Base-by-base conservation (phyloP, 2,888 invertebrate genomes). In the Scaptodrosophila latifasciaeformis region DNA sequence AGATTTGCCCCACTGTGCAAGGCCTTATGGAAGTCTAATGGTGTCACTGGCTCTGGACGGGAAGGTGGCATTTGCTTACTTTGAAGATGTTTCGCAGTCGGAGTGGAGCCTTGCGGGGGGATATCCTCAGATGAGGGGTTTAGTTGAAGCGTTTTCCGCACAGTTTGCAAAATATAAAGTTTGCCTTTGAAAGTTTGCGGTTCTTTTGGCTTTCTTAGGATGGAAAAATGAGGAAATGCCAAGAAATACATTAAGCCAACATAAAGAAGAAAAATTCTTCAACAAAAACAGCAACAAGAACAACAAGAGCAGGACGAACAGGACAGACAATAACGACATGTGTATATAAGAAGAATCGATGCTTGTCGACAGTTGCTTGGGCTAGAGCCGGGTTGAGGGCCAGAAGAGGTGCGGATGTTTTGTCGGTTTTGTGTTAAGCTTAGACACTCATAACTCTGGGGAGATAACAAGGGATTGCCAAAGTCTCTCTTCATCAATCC, bases 121-220 rank as follows among this genome's bases (percentile, higher is more conserved):
- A n/a, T n/a, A 24, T 24, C 24, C 24, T 24, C 24, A 5, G 24
- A 7, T 3, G 24, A 24, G 7, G 24, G 24, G 24, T 7, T 24
- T 24, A 7, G 24, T 24, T 24, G 24, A 7, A 24, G 61, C 54
- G 63, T 71, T 70, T 70, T 70, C 70, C 70, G 68, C 68, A 68
- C 70, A 70, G 70, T 65, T 70, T 70, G 64, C 68, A 70, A 70
- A 70, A 70, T 70, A 70, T 70, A 71, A 70, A 70, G 70, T 70
- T 70, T 70, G 66, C 68, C 62, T 70, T 70, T 60, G 66, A 68
- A 70, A 70, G 66, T 70, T 70, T 70, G 71, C 55, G 70, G 70
- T 70, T 70, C n/a, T n/a, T 67, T 70, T 64, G 64, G 67, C 60
- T 66, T 70, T 68, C 71, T 68, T 54, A 59, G 44, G 19, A 59